Evolutionary conservation across 1,140 invertebrate genomes (phyloP).

Genomic region (Nasonia longicornis): DNA sequence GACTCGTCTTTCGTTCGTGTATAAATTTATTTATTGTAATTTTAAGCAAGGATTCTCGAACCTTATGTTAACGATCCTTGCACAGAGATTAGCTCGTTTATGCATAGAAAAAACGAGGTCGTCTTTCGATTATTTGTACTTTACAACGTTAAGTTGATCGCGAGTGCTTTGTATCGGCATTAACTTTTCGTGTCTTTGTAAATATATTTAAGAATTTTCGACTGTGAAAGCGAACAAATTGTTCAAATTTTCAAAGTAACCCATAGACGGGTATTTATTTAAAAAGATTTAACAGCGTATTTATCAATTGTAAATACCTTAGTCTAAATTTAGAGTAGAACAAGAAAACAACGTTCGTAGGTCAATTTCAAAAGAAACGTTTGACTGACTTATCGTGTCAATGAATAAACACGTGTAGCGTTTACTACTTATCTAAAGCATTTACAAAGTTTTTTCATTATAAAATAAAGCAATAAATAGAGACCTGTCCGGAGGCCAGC

Average conservation of each 20-base stretch:
- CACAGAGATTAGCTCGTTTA: slow-evolving; percentile 15
- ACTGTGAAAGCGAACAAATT: slow-evolving; percentile 11
- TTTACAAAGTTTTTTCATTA: slow-evolving; percentile 24
- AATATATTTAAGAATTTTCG: slow-evolving; percentile 33
- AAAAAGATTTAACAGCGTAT: slow-evolving; percentile 31
- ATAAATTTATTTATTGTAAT: slow-evolving; percentile 44
- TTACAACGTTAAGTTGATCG: slow-evolving; percentile 13
- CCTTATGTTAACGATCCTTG: slow-evolving; percentile 11
- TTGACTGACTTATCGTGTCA: slow-evolving; percentile 2
- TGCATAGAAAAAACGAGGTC: background rate
- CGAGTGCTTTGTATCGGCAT: slow-evolving; percentile 20
- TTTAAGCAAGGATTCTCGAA: slow-evolving; percentile 25
- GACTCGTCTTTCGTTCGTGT: slow-evolving; percentile 12
- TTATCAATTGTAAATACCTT: slow-evolving; percentile 40
- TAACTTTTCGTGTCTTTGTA: slow-evolving; percentile 34
- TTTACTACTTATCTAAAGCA: slow-evolving; percentile 11
- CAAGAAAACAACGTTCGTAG: slow-evolving; percentile 19
- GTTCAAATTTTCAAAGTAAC: background rate
- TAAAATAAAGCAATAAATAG: slow-evolving; percentile 20
- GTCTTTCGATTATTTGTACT: slow-evolving; percentile 26
- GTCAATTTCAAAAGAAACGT: slow-evolving; percentile 19
- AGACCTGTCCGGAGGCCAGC: background rate
- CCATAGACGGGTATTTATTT: background rate
- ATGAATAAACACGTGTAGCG: slow-evolving; percentile 38
- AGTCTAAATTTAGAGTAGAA: background rate